Conservation (phyloP, 2,888 invertebrate genomes). For the Stomorhina lunata region DNA sequence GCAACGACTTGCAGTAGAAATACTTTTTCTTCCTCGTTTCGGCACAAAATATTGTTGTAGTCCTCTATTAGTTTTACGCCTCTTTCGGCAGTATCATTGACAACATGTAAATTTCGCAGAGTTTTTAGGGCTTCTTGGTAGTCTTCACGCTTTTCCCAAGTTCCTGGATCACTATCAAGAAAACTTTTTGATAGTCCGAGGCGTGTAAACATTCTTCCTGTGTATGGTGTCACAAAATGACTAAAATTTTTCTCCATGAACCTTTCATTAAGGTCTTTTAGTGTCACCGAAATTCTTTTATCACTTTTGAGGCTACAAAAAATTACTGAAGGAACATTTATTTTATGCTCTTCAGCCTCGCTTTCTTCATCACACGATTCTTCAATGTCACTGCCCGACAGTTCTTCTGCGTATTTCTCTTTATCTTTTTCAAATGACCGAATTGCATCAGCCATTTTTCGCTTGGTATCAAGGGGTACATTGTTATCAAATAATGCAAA, state of each 20-base stretch:
- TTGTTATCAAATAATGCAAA: no score
- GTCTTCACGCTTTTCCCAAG: no score
- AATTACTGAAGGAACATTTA: constrained; percentile 7
- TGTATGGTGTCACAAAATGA: neutral
- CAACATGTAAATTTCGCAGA: no score
- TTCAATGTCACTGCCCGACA: neutral
- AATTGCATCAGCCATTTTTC: constrained; percentile 11
- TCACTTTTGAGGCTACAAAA: neutral
- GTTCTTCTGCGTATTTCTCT: neutral
- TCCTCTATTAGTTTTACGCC: neutral
- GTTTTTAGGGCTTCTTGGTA: no score
- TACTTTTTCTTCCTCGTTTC: no score
- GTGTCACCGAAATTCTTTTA: no score
- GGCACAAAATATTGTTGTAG: constrained; percentile 19
- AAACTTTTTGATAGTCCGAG: constrained; percentile 13
- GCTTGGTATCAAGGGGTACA: no score
- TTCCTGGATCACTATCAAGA: neutral
- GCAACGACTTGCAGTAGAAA: no score
- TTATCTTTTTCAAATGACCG: neutral
- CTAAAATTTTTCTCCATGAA: neutral
- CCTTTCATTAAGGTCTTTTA: neutral
- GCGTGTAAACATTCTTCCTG: neutral
- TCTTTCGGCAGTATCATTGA: constrained; percentile 21
- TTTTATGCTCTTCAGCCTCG: neutral
- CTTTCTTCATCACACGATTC: neutral